These are phyloP conservation scores for Noctua fimbriata DNA, from an alignment of 2,888 invertebrate species.

Conservation along the genomic window DNA sequence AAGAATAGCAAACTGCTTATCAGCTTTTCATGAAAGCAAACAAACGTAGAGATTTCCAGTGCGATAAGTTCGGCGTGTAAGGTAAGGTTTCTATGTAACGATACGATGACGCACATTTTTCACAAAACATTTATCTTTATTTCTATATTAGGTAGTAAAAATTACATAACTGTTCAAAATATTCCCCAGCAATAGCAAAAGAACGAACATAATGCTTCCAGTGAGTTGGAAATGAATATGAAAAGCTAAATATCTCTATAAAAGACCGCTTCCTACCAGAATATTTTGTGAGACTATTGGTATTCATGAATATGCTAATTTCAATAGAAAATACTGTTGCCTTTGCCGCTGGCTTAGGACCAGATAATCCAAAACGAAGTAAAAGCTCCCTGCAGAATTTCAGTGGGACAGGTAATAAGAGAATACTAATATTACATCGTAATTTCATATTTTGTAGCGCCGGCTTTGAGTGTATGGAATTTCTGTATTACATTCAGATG, in stretches of 20 bases:
- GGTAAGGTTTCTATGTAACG: constrained; percentile 38
- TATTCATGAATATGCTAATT: constrained; percentile 64
- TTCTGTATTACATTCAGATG: constrained; percentile 19
- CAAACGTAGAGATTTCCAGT: constrained; percentile 66
- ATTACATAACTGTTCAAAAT: constrained; percentile 10
- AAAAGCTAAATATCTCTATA: constrained; percentile 52
- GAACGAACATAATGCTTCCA: constrained; percentile 22
- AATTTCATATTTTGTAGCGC: constrained; percentile 7
- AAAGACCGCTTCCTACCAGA: constrained; percentile 55
- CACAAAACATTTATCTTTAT: constrained; percentile 5
- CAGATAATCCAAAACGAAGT: constrained; percentile 51
- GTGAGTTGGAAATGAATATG: constrained; percentile 47
- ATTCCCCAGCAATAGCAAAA: constrained; percentile 13
- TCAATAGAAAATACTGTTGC: constrained; percentile 54
- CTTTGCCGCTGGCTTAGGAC: constrained; percentile 42
- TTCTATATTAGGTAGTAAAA: neutral
- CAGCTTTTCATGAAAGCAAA: constrained; percentile 72
- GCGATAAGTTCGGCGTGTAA: constrained; percentile 63
- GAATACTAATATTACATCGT: constrained; percentile 29
- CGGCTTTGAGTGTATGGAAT: neutral
- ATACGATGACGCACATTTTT: constrained; percentile 41
- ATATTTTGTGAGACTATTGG: constrained; percentile 52
- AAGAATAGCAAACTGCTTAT: constrained; percentile 72
- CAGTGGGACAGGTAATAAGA: constrained; percentile 26
- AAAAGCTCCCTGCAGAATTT: constrained; percentile 36